These are phyloP conservation scores for Littorina saxatilis DNA, from an alignment of 1,140 invertebrate species.

Conservation along the genomic window DNA sequence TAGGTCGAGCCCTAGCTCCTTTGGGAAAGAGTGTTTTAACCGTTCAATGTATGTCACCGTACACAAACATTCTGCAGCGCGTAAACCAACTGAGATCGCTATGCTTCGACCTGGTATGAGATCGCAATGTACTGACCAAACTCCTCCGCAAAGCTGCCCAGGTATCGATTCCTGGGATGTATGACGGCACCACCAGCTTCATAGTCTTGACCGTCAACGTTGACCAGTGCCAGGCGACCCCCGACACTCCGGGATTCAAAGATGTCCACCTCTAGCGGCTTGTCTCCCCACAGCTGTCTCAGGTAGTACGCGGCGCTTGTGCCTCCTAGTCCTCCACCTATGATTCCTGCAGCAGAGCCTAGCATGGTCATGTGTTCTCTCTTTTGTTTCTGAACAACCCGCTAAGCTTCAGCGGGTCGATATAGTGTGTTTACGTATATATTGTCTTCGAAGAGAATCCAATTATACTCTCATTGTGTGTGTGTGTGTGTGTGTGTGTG, in stretches of 20 bases:
- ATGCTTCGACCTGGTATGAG: no score
- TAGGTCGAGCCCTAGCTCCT: no score
- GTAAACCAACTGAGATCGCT: no score
- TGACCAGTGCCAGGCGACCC: conserved; percentile 79
- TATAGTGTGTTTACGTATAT: no score
- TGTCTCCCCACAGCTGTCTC: conserved; percentile 78
- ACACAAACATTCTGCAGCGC: no score
- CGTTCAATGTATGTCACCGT: no score
- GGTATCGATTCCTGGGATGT: conserved; percentile 81
- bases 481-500: no score
- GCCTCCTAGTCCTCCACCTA: conserved; percentile 83
- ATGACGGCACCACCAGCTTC: conserved; percentile 81
- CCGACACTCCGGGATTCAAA: conserved; percentile 80
- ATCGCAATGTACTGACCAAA: no score
- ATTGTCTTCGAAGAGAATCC: no score
- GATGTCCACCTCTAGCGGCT: conserved; percentile 75
- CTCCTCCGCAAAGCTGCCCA: conserved; percentile 79
- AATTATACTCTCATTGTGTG: no score
- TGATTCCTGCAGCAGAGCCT: conserved; percentile 75
- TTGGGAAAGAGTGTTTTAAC: no score
- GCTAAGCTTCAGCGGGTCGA: not conserved
- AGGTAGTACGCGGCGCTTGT: conserved; percentile 80
- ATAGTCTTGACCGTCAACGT: conserved; percentile 77
- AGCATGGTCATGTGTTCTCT: not conserved
- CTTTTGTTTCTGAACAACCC: no score